Evolutionary conservation across 2,113 vertebrate species (phyloP), one percentile per base, ranked within the genome.

Genomic region (Pluvialis apricaria): DNA sequence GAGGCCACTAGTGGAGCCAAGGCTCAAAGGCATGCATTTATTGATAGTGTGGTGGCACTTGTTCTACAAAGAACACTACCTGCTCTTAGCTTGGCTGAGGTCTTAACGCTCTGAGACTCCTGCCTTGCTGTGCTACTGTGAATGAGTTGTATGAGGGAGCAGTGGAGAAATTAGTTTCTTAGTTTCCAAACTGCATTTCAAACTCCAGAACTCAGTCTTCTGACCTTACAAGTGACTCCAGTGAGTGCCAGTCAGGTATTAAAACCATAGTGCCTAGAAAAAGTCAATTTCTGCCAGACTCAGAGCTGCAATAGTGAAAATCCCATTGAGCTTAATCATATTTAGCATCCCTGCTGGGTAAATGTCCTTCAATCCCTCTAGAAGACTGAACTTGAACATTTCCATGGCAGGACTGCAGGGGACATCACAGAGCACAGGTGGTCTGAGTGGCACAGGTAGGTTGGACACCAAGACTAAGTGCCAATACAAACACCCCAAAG

Each of bases 221-320:
- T 61, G 31, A 76, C 58, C 36, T 72, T 87, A 68, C 5, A 65
- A 73, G 62, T 69, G 49, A 86, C 34, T 75, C 36, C 40, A 75
- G 20, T 47, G 72, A 79, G 34, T 68, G 28, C 28, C 44, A 47
- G 65, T 64, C 28, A 89, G 36, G 11, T 69, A 69, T 68, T 86
- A 86, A 95, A 92, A 76, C 20, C 0, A 0, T 5, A 86, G 31
- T 55, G 31, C 69, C 73, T 91, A 92, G 57, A 84, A 81, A 82
- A 93, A 90, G 71, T 78, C 3, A 21, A 22, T 94, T 88, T 96
- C 54, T 95, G 52, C 61, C 8, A 7, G 66, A 82, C 42, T 75
- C 36, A 58, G 47, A 94, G 61, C 51, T 84, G 68, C 72, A 93
- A 61, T 26, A 95, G 45, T 68, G 78, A 88, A 91, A 94, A 94